Evolutionary conservation across 2,888 invertebrate species (phyloP).

Genomic region (Unio pictorum): DNA sequence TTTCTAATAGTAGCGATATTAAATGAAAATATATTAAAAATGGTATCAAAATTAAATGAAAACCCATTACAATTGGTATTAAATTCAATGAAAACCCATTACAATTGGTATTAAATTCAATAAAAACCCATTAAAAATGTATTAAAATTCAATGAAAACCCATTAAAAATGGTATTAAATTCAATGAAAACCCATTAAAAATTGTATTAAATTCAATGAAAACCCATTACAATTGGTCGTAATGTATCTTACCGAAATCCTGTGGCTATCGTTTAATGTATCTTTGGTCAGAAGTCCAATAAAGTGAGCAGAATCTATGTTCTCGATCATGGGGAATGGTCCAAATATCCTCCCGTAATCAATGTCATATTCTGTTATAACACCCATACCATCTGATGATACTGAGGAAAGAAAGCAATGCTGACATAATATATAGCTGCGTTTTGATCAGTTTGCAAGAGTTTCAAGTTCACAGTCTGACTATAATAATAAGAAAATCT

Average conservation of each 20-base stretch:
- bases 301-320: constrained; percentile 63
- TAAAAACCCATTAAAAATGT: no score
- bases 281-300: constrained; percentile 68
- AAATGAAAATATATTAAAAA: no score
- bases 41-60: no score
- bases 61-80: no score
- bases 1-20: no score
- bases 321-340: constrained; percentile 64
- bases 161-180: no score
- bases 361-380: constrained; percentile 61
- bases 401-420: not conserved
- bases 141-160: no score
- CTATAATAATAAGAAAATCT: no score
- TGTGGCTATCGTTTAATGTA: constrained; percentile 25
- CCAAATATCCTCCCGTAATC: constrained; percentile 67
- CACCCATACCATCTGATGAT: constrained; percentile 54
- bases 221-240: not conserved
- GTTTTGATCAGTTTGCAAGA: no score
- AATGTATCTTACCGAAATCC: constrained; percentile 12
- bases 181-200: no score
- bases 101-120: not conserved
- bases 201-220: not conserved
- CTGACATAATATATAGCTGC: no score
- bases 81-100: not conserved
- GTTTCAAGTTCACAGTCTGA: no score